Evolutionary conservation across 1,140 invertebrate genomes (phyloP).

Genomic region (Heliconius melpomene): DNA sequence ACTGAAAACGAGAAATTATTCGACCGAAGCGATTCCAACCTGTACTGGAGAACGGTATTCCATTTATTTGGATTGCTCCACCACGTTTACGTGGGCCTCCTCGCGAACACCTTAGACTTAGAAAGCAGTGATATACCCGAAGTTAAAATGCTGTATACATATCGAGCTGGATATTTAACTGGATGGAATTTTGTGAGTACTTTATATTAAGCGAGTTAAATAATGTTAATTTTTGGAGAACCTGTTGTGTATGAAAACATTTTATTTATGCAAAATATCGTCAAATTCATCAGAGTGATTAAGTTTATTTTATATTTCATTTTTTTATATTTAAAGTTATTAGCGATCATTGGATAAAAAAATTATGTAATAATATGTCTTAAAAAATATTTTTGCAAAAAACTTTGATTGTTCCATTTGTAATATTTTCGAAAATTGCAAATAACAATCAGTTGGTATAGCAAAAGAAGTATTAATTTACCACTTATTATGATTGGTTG

Average conservation of each 20-base stretch:
- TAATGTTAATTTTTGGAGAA: no score
- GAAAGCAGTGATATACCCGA: slow-evolving; percentile 34
- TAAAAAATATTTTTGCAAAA: no score
- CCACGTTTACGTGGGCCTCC: slow-evolving; percentile 47
- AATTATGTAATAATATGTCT: no score
- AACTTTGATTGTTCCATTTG: no score
- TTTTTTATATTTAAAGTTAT: no score
- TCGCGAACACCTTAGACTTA: slow-evolving; percentile 46
- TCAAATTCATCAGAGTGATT: no score
- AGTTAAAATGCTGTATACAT: slow-evolving; percentile 50
- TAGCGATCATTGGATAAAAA: no score
- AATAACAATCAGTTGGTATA: no score
- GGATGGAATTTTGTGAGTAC: slow-evolving; percentile 73
- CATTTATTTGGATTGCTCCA: slow-evolving; percentile 56
- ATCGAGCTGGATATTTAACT: slow-evolving; percentile 52
- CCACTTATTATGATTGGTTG: background rate
- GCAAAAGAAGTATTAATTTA: no score
- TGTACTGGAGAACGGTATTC: slow-evolving; percentile 67
- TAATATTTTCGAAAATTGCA: no score
- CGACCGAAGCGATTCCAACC: slow-evolving; percentile 57
- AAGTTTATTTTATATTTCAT: no score
- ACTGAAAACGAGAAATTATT: slow-evolving; percentile 73
- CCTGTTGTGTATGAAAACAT: background rate
- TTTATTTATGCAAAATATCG: background rate
- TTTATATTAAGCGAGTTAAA: no score